Evolutionary conservation across 2,113 vertebrate species (phyloP), one percentile per base, ranked within the genome.

Genomic region (Melozone crissalis): DNA sequence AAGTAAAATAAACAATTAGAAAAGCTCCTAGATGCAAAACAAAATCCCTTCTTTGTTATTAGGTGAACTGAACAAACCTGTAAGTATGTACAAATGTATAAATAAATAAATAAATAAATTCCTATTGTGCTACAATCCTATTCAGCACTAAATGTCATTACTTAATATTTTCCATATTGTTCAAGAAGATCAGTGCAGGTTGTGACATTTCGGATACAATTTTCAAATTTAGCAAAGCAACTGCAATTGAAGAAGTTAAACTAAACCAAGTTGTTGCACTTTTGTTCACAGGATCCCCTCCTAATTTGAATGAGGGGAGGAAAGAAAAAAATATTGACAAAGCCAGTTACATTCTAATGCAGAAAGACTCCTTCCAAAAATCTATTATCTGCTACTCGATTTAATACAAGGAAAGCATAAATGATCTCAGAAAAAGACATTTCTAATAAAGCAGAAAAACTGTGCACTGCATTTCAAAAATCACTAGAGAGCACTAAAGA

Each of bases 401-500:
- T 22, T 61, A 84, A 33, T 9, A 47, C 5, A 76, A 76, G 51
- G 28, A 83, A 87, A 80, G 6, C 13, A 69, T 11, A 81, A 63
- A 51, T 46, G 0, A 77, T 67, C 85, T 83, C 59, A 83, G 71
- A 85, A 82, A 22, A 46, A 87, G 66, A 46, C 26, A 59, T 73
- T 69, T 94, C 27, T 66, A 68, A 79, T 76, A 47, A 66, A 54
- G 44, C 43, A 72, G 10, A 80, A 30, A 18, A 95, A 80, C 35
- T 21, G 10, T 74, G 93, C 41, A 77, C 59, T 94, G 79, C 87
- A 84, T 80, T 91, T 91, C 58, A 86, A 88, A 93, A 93, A 78
- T 91, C 95, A 97, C 94, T 94, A 96, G 95, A 90, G 95, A 94
- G 95, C 92, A 95, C 94, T 94, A 90, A 93, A 85, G 87, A 90